phyloP scores from a whole-genome alignment of 2,888 invertebrate genomes.

The Patella pellucida region DNA sequence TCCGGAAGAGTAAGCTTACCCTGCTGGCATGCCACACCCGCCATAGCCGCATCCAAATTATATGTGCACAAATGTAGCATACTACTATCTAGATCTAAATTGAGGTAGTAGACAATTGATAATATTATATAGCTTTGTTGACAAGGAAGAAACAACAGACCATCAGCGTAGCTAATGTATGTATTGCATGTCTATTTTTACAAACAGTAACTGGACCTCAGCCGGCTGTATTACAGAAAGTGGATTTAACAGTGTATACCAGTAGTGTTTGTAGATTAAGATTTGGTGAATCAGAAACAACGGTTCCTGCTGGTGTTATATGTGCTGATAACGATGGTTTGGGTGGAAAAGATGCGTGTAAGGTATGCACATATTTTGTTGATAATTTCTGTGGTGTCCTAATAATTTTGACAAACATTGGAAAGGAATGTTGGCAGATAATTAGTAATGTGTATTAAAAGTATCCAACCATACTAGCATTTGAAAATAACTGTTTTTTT shows the following conservation, averaged over 20 bases:
- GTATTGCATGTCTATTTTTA: background rate
- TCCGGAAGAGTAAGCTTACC: too few species aligned
- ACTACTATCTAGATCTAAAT: too few species aligned
- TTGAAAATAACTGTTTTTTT: too few species aligned
- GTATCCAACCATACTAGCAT: too few species aligned
- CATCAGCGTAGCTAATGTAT: background rate
- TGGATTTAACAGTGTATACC: conserved; percentile 13
- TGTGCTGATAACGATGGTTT: conserved; percentile 28
- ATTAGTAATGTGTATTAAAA: too few species aligned
- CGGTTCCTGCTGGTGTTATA: conserved; percentile 18
- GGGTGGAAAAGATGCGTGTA: conserved; percentile 29
- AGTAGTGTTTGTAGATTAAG: background rate
- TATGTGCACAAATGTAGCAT: too few species aligned
- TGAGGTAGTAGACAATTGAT: background rate
- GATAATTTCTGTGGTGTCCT: too few species aligned
- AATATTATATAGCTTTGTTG: too few species aligned
- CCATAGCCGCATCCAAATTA: too few species aligned
- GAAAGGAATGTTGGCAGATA: too few species aligned
- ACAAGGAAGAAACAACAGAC: background rate
- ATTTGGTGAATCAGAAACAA: background rate
- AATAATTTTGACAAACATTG: too few species aligned
- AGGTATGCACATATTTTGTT: conserved; percentile 11
- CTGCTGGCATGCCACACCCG: too few species aligned
- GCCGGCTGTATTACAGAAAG: conserved; percentile 6
- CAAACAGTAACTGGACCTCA: background rate